Base-by-base conservation (phyloP, 2,888 invertebrate species). In the Drosophila anomalata region DNA sequence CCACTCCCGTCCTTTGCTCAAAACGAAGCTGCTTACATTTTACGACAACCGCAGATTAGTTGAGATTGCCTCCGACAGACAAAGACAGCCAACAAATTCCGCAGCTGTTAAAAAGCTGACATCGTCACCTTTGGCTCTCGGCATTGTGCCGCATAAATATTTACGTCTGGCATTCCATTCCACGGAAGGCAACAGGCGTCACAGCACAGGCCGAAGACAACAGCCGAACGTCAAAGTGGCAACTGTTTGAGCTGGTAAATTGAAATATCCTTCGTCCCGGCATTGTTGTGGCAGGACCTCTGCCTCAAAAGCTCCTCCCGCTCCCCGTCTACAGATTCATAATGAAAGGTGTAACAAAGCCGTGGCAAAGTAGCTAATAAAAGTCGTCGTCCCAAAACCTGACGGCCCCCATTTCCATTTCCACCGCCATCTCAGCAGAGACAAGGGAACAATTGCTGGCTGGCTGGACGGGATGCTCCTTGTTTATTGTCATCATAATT, bases 401-500 rank as follows among this genome's bases (percentile, higher is more conserved):
- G 36, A 41, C 51, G 33, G 26, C 57, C 33, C 44, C 14, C 20
- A 41, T n/a, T 46, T 48, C 20, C 42, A 59, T 54, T 54, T 41
- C 44, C 47, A 17, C n/a, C 47, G 36, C 58, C 59, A 50, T 2
- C 48, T 62, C 61, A 26, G 62, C 62, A 73, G 62, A 73, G 74
- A 83, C 80, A 71, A 53, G 56, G 48, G 57, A 69, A 57, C 71
- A 70, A 69, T 63, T 62, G 71, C 51, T 58, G 72, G 33, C 39
- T 46, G 72, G 56, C 53, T 57, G 62, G 51, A 55, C 46, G 51
- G 62, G 24, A 14, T 44, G 51, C 61, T 51, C 65, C 77, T 83
- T 84, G 86, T 83, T 84, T 83, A 86, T 83, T 82, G 83, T 83
- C 86, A 80, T 83, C 84, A 86, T 86, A 84, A 84, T 84, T 84